Conservation (phyloP, 2,888 invertebrate species). For the Cryptops parisi region DNA sequence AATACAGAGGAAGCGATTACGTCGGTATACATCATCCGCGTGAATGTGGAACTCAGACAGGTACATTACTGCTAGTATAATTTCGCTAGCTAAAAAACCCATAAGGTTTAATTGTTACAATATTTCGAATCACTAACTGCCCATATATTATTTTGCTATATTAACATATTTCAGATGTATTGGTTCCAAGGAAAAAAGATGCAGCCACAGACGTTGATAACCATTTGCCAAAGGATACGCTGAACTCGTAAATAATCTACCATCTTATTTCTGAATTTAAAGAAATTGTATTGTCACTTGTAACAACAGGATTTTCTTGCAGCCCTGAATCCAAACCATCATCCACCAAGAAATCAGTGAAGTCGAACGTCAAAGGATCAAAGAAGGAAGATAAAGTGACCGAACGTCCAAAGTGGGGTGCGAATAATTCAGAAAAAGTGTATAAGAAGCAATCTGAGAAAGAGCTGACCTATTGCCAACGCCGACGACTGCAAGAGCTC, state of each 20-base stretch:
- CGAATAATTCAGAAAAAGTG: constrained; percentile 2
- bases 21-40: background rate
- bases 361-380: background rate
- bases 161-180: too few species aligned
- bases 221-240: background rate
- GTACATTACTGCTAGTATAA: background rate
- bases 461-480: background rate
- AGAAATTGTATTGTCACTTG: too few species aligned
- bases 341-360: too few species aligned
- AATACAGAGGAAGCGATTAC: constrained; percentile 29
- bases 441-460: constrained; percentile 12
- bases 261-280: too few species aligned
- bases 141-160: too few species aligned
- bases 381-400: constrained; percentile 3
- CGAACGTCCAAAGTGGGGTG: constrained; percentile 10
- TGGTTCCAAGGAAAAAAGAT: constrained; percentile 4
- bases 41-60: constrained; percentile 17
- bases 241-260: too few species aligned
- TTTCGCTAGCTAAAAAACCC: too few species aligned
- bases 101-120: too few species aligned
- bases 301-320: too few species aligned
- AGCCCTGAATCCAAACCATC: too few species aligned
- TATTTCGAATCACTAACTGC: too few species aligned
- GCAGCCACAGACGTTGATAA: constrained; percentile 7
- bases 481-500: constrained; percentile 5